phyloP scores from a whole-genome alignment of 1,140 invertebrate genomes.

The Triops longicaudatus region DNA sequence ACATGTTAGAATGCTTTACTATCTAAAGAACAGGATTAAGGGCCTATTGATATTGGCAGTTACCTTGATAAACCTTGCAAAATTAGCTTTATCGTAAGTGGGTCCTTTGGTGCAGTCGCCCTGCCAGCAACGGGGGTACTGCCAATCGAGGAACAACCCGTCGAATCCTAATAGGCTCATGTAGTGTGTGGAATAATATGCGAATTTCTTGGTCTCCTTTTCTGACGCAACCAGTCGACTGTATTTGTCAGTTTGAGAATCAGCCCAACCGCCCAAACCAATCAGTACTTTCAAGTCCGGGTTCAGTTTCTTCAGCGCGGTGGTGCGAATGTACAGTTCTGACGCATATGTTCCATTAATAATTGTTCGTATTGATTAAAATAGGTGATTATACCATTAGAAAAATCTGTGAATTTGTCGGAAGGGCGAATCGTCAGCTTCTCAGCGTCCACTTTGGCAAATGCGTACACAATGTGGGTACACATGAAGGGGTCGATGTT shows the following conservation, averaged over 20 bases:
- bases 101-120: constrained; percentile 75
- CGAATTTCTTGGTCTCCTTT: constrained; percentile 54
- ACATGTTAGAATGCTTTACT: background rate
- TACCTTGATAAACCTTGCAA: constrained; percentile 62
- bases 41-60: background rate
- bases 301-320: constrained; percentile 42
- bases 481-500: constrained; percentile 69
- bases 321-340: constrained; percentile 43
- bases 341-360: constrained; percentile 40
- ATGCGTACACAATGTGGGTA: constrained; percentile 81
- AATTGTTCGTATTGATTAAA: background rate
- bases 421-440: constrained; percentile 63
- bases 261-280: constrained; percentile 82
- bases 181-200: constrained; percentile 53
- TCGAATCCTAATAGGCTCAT: constrained; percentile 63
- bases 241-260: constrained; percentile 74
- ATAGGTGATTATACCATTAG: constrained; percentile 59
- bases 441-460: constrained; percentile 71
- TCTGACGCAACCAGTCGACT: constrained; percentile 59
- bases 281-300: constrained; percentile 52
- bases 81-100: constrained; percentile 63
- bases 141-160: constrained; percentile 81
- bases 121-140: constrained; percentile 85
- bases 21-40: background rate
- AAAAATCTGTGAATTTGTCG: constrained; percentile 75